Conservation (phyloP, 2,797 vertebrate species). For the Podargus strigoides region DNA sequence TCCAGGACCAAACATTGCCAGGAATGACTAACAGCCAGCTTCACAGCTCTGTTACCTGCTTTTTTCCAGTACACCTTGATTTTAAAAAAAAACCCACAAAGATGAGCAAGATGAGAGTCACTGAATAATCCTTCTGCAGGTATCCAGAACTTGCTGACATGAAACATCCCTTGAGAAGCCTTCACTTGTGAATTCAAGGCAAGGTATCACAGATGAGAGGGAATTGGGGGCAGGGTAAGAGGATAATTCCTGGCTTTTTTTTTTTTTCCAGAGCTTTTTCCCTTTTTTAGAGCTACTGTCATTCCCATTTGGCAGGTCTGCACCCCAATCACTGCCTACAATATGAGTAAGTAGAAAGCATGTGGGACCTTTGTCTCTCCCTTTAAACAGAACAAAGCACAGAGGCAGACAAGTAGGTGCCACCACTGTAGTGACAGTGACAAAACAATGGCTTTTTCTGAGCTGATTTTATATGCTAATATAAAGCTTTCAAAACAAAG, state of each 20-base stretch:
- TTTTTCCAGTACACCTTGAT: not conserved
- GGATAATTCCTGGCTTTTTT: not conserved
- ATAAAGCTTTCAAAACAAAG: conserved; percentile 5
- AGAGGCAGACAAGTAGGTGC: not conserved
- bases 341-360: not conserved
- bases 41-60: not conserved
- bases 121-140: not conserved
- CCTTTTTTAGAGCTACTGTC: not conserved
- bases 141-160: not conserved
- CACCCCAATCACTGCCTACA: not conserved
- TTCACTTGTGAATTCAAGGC: not conserved
- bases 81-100: not conserved
- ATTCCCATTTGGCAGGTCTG: not conserved
- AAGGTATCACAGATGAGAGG: not conserved
- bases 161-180: fast-evolving
- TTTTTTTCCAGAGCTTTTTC: not conserved
- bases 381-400: not conserved
- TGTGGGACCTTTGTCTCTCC: not conserved
- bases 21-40: not conserved
- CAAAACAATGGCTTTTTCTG: not conserved
- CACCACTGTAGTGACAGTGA: not conserved
- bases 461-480: not conserved
- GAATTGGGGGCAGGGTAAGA: not conserved
- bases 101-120: not conserved
- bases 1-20: not conserved